Base-by-base conservation (phyloP, 2,113 vertebrate species). In the Nesoenas mayeri region DNA sequence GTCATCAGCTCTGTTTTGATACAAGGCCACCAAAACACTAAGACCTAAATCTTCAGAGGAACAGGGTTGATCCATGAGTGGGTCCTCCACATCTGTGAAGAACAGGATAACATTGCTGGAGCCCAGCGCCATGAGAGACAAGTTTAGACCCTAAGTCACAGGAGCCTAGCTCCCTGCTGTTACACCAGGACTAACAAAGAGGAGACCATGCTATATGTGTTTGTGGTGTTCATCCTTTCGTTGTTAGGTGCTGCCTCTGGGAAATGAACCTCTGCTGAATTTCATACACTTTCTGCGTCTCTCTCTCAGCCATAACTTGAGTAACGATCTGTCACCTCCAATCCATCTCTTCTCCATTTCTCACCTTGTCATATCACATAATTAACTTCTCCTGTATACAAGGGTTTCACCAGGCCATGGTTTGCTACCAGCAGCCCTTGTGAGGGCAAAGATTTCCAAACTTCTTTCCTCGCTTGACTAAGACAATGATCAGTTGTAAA, bases 381-480 rank as follows among this genome's bases (percentile, higher is more conserved):
- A 86, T 58, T 60, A 86, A 77, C 48, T 32, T 73, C 53, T 77
- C 38, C 88, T 31, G 4, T 11, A 6, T 22, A 12, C 28, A 16
- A 38, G 32, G 13, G 18, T 61, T 61, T 67, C 34, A 16, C 40
- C 47, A 47, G 25, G 16, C 4, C 4, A 67, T 3, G 9, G 8
- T 44, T 86, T 73, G 60, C 34, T 17, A 47, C 54, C 2, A 1
- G 26, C 11, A n/a, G 69, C 16, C 47, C 25, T 86, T 7, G 0
- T 36, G 36, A 77, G 19, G 15, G 21, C 64, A 65, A 83, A 78
- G 51, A 44, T 36, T 73, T 78, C 29, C 60, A 60, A 47, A 38
- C 36, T 6, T 47, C 38, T 66, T 88, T 36, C 44, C 15, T 83
- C 0, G 0, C n/a, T 61, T 65, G 47, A 7, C 51, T 70, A 32